A percentile compares a stretch with the other conserved stretches of the same genome.
Evolutionary conservation across 2,888 invertebrate species (phyloP).

Genomic region (Mactromeris polynyma): DNA sequence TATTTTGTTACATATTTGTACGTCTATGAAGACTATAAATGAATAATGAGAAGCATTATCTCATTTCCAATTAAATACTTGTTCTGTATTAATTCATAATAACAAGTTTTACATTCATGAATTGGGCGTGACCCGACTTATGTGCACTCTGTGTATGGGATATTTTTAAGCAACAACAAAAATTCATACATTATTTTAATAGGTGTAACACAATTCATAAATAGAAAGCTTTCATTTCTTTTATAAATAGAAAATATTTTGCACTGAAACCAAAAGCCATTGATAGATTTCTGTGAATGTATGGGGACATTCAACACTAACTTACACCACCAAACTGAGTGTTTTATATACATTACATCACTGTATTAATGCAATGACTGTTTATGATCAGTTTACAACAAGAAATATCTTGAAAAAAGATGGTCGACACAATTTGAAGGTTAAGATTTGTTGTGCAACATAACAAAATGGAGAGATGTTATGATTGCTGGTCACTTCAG

Average conservation of each 20-base stretch:
- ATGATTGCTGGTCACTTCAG: too few relatives aligned
- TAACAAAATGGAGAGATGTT: too few relatives aligned
- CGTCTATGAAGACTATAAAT: background rate
- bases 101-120: background rate
- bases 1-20: background rate
- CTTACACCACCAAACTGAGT: too few relatives aligned
- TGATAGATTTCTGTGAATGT: too few relatives aligned
- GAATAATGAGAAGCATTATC: background rate
- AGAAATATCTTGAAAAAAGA: too few relatives aligned
- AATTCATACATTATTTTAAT: conserved; percentile 1
- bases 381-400: too few relatives aligned
- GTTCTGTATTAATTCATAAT: background rate
- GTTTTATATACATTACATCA: too few relatives aligned
- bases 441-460: too few relatives aligned
- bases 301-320: too few relatives aligned
- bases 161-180: background rate
- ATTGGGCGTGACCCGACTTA: background rate
- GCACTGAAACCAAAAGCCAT: background rate
- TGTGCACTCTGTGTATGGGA: background rate
- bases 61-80: background rate
- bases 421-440: too few relatives aligned
- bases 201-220: conserved; percentile 1
- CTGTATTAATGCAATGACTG: too few relatives aligned
- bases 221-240: background rate
- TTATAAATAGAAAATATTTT: background rate